phyloP scores from a whole-genome alignment of 1,140 invertebrate species.

The Drosophila virilis region DNA sequence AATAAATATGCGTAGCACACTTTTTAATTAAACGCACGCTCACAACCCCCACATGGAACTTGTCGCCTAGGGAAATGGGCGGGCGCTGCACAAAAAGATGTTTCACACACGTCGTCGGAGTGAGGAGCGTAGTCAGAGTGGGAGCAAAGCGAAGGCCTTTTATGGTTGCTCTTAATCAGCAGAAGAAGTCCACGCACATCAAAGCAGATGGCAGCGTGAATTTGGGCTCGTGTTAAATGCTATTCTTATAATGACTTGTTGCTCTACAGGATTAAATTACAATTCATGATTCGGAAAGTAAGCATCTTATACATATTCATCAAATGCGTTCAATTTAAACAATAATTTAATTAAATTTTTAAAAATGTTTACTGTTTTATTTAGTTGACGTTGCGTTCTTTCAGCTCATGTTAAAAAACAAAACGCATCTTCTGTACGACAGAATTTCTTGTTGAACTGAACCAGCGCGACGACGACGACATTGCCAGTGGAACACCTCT shows the following conservation, averaged over 20 bases:
- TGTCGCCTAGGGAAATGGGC: conserved; percentile 8
- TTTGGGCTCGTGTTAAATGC: conserved; percentile 22
- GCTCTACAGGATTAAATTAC: conserved; percentile 2
- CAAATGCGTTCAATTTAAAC: conserved; percentile 12
- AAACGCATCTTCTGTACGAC: conserved; percentile 67
- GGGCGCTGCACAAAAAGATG: conserved; percentile 2
- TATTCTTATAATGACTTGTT: conserved; percentile 10
- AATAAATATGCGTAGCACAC: conserved; percentile 40
- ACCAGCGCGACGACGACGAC: conserved; percentile 57
- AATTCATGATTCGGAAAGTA: neutral
- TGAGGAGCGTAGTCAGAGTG: conserved; percentile 4
- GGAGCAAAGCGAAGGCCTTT: conserved; percentile 10
- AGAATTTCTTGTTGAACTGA: conserved; percentile 63
- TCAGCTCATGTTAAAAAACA: conserved; percentile 66
- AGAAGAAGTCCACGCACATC: conserved; percentile 36
- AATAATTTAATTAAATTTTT: conserved; percentile 54
- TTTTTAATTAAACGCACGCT: conserved; percentile 62
- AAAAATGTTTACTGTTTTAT: conserved; percentile 74
- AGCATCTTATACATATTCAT: conserved; percentile 31
- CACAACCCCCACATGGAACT: conserved; percentile 18
- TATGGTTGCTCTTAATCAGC: conserved; percentile 56
- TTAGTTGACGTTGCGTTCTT: conserved; percentile 69
- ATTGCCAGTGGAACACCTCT: conserved; percentile 60
- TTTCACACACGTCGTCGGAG: conserved; percentile 10
- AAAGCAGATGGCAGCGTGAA: conserved; percentile 9